Percentiles rank a stretch among this genome's conserved stretches.
phyloP scores from a whole-genome alignment of 2,888 invertebrate genomes.

The Apocheima hispidaria region DNA sequence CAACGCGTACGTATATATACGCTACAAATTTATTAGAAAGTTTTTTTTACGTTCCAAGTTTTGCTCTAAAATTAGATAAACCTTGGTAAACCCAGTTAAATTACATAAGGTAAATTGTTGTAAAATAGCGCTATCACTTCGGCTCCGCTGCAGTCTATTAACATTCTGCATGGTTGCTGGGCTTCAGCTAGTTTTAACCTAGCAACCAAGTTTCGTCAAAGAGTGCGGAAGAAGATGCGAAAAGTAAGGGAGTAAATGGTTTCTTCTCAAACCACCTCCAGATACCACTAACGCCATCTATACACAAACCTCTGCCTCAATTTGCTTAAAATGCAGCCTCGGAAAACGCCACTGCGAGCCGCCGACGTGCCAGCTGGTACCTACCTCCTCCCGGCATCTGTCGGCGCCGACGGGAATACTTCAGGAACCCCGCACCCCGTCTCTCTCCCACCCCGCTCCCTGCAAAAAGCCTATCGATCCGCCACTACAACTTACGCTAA shows the following conservation, averaged over 20 bases:
- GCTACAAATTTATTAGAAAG: too few relatives aligned
- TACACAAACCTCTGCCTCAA: conserved; percentile 1
- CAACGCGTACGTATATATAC: too few relatives aligned
- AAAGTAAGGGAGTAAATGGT: background rate
- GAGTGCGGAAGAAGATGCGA: too few relatives aligned
- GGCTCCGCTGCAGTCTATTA: too few relatives aligned
- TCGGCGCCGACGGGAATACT: conserved; percentile 62
- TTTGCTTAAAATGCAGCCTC: conserved; percentile 24
- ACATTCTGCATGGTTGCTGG: too few relatives aligned
- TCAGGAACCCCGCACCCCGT: conserved; percentile 51
- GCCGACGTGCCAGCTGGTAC: background rate
- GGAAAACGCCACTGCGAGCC: conserved; percentile 30
- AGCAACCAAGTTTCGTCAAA: too few relatives aligned
- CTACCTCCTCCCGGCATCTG: conserved; percentile 69
- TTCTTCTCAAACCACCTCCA: background rate
- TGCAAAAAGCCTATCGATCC: conserved; percentile 74
- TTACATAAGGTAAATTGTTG: too few relatives aligned
- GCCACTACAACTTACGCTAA: conserved; percentile 74
- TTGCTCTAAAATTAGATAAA: too few relatives aligned
- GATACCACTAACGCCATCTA: conserved; percentile 42
- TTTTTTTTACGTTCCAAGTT: too few relatives aligned
- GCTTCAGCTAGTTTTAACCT: too few relatives aligned
- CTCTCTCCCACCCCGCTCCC: conserved; percentile 45
- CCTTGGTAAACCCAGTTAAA: too few relatives aligned
- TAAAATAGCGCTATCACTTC: too few relatives aligned